phyloP scores from a whole-genome alignment of 2,797 vertebrate species.

The Cossypha dichroa region DNA sequence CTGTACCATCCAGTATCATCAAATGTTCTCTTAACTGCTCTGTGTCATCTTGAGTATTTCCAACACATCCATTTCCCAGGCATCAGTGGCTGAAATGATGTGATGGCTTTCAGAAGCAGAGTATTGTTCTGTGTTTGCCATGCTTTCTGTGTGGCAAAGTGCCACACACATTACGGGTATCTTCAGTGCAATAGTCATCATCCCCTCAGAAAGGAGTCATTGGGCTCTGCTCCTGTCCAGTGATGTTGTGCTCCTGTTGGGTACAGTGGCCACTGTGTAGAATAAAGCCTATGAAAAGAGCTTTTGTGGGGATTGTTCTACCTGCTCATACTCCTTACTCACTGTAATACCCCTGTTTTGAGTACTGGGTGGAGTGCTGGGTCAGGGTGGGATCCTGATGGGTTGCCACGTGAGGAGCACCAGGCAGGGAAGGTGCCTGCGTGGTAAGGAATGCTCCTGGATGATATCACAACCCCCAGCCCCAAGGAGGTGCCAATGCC shows the following conservation, averaged over 20 bases:
- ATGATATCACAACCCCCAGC: neutral
- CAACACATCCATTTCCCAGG: neutral
- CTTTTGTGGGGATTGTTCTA: neutral
- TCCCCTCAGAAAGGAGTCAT: neutral
- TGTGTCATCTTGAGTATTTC: neutral
- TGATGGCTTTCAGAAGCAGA: neutral
- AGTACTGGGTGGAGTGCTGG: neutral
- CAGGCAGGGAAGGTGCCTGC: neutral
- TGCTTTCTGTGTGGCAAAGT: neutral
- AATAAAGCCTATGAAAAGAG: neutral
- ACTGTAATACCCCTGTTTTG: neutral
- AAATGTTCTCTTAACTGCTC: neutral
- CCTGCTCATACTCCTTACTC: neutral
- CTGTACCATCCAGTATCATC: neutral
- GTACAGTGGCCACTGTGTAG: neutral
- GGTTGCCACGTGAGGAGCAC: neutral
- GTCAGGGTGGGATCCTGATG: neutral
- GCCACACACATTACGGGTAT: rapidly evolving
- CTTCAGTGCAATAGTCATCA: neutral
- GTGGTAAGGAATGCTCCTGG: neutral
- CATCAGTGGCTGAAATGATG: neutral
- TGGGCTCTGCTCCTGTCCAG: neutral
- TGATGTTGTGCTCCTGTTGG: neutral
- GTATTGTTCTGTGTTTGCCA: neutral
- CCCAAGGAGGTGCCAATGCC: neutral